phyloP scores from a whole-genome alignment of 1,140 invertebrate genomes.

The Mizuhopecten yessoensis region DNA sequence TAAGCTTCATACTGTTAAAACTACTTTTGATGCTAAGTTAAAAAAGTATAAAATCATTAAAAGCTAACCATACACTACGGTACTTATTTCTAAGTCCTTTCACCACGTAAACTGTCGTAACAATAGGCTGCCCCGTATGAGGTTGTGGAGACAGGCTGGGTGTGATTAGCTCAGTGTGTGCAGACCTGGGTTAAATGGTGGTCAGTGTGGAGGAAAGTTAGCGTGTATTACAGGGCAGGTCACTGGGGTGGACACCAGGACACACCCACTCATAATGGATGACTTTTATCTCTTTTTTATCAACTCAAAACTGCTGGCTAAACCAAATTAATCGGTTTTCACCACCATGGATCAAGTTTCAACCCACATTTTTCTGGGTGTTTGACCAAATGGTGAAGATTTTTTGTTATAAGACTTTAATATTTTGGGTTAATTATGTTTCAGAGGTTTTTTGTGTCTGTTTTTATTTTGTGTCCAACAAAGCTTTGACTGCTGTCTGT shows the following conservation, averaged over 20 bases:
- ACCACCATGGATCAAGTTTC: slow-evolving; percentile 18
- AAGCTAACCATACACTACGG: background rate
- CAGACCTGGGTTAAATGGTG: background rate
- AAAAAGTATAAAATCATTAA: background rate
- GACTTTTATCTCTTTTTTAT: slow-evolving; percentile 40
- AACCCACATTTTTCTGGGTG: slow-evolving; percentile 31
- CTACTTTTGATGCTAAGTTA: no score
- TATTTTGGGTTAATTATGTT: background rate
- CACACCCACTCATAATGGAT: slow-evolving; percentile 31
- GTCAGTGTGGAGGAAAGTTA: slow-evolving; percentile 25
- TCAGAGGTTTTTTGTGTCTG: background rate
- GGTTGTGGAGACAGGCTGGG: background rate
- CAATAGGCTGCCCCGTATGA: background rate
- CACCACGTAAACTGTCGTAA: background rate
- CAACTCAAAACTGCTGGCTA: slow-evolving; percentile 31
- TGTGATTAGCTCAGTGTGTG: background rate
- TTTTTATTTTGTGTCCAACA: background rate
- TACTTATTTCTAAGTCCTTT: background rate
- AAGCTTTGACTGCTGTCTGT: background rate
- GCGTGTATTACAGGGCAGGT: slow-evolving; percentile 12
- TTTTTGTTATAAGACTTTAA: background rate
- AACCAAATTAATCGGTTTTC: slow-evolving; percentile 26
- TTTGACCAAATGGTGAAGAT: background rate
- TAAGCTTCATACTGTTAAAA: no score
- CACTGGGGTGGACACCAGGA: background rate